Evolutionary conservation across 1,140 invertebrate genomes (phyloP).

Genomic region (Magallana angulata): DNA sequence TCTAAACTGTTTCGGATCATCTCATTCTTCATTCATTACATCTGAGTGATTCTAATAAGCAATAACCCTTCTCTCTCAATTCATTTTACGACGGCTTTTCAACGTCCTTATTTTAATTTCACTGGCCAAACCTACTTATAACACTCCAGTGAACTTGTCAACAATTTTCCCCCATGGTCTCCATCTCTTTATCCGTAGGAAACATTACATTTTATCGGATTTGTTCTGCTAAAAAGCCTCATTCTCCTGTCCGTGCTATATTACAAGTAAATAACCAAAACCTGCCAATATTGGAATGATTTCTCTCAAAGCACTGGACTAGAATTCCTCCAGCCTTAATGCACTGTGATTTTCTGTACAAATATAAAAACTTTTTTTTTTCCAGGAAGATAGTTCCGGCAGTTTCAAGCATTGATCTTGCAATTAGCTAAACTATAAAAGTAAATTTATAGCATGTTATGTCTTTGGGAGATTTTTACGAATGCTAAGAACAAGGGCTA

Average conservation of each 20-base stretch:
- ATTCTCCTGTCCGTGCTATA: background rate
- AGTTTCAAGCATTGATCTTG: background rate
- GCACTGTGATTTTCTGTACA: background rate
- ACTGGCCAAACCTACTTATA: slow-evolving; percentile 12
- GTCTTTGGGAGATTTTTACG: slow-evolving; percentile 7
- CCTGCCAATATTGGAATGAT: background rate
- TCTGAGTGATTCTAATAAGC: background rate
- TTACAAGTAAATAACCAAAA: slow-evolving; percentile 30
- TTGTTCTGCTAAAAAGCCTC: background rate
- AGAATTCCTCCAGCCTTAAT: slow-evolving; percentile 8
- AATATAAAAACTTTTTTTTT: slow-evolving; percentile 2
- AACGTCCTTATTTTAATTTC: background rate
- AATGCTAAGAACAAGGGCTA: background rate
- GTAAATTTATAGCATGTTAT: slow-evolving; percentile 27
- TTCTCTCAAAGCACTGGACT: background rate
- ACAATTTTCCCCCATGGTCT: slow-evolving; percentile 1
- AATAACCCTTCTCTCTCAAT: slow-evolving; percentile 14
- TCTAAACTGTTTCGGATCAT: background rate
- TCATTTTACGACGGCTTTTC: background rate
- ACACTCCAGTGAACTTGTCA: background rate
- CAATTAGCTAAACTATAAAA: slow-evolving; percentile 22
- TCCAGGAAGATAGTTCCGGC: background rate
- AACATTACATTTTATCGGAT: slow-evolving; percentile 23
- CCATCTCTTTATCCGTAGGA: background rate
- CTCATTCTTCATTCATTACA: background rate